Percentiles rank a stretch among this genome's conserved stretches.
phyloP scores from a whole-genome alignment of 2,113 vertebrate genomes.

The Mastomys natalensis region DNA sequence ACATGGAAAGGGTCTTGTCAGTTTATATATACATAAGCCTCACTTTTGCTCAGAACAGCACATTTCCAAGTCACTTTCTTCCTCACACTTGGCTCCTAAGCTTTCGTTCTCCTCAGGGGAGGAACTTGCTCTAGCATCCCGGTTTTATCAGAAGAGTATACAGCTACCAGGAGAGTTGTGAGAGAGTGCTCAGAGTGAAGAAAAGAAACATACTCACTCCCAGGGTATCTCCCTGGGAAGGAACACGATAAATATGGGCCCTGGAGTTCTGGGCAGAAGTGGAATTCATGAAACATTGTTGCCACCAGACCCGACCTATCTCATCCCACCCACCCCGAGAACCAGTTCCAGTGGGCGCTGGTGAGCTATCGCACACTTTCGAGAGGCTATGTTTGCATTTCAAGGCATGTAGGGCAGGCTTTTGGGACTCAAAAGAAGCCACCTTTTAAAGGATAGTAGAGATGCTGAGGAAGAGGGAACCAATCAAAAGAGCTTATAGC shows the following conservation, averaged over 20 bases:
- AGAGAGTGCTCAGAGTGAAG: background rate
- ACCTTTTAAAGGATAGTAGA: background rate
- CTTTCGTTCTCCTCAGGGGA: background rate
- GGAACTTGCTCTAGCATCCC: background rate
- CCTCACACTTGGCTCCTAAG: conserved; percentile 1
- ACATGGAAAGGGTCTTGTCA: background rate
- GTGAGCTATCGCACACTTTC: background rate
- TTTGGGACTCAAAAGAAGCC: background rate
- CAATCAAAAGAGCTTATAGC: background rate
- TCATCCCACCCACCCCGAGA: background rate
- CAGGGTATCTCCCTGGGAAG: background rate
- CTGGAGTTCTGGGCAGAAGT: conserved; percentile 8
- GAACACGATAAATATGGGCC: background rate
- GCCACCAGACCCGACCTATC: background rate
- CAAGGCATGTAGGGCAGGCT: background rate
- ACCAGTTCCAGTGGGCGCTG: background rate
- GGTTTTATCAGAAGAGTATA: conserved; percentile 24
- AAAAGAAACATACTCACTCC: background rate
- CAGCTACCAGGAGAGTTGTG: background rate
- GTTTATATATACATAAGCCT: background rate
- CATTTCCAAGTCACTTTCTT: conserved; percentile 30
- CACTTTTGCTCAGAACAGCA: conserved; percentile 27
- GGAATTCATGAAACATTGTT: background rate
- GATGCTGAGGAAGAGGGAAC: background rate
- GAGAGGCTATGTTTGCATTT: conserved; percentile 9